Conservation (phyloP, 2,888 invertebrate genomes). For the Drepanosiphum platanoidis region DNA sequence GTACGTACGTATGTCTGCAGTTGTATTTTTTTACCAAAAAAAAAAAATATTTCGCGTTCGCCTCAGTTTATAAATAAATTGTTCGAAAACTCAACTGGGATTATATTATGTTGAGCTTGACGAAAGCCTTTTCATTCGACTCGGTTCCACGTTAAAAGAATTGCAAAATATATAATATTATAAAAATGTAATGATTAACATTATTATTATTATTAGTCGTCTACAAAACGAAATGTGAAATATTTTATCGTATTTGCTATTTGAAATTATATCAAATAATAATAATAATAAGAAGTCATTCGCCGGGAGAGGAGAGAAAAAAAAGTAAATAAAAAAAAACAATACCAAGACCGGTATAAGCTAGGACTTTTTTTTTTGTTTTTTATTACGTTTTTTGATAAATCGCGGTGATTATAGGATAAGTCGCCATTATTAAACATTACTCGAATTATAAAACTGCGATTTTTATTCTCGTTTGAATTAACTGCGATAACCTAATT, state of each 20-base stretch:
- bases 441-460: background rate
- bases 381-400: background rate
- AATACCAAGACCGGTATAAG: too few species aligned
- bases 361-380: background rate
- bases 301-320: too few species aligned
- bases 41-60: background rate
- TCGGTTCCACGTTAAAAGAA: too few species aligned
- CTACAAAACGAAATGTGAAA: too few species aligned
- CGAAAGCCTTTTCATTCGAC: background rate
- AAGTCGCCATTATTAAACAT: background rate
- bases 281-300: too few species aligned
- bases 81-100: background rate
- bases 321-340: too few species aligned
- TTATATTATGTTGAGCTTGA: background rate
- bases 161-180: too few species aligned
- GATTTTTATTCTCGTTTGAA: background rate
- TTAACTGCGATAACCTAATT: constrained; percentile 19
- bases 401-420: background rate
- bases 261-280: too few species aligned
- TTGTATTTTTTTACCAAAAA: background rate
- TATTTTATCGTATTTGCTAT: too few species aligned
- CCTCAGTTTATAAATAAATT: background rate
- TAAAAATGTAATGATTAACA: too few species aligned
- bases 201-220: too few species aligned
- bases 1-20: background rate